Evolutionary conservation across 2,797 vertebrate genomes (phyloP).

Genomic region (Pantherophis alleghaniensis): DNA sequence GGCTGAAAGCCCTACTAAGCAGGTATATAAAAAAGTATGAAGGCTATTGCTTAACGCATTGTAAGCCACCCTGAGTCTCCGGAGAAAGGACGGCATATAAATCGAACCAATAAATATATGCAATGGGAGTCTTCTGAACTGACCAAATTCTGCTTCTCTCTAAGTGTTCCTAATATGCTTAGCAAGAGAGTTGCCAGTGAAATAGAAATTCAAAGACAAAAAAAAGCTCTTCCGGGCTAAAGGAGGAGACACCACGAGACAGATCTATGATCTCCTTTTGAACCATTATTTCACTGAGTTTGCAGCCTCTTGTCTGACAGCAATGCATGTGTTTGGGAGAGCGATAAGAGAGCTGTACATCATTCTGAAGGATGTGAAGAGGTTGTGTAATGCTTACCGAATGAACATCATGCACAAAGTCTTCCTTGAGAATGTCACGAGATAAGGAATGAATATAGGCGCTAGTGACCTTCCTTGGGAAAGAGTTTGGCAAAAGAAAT

Average conservation of each 20-base stretch:
- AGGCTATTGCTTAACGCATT: too few relatives aligned
- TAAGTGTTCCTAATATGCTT: constrained; percentile 9
- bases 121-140: background rate
- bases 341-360: constrained; percentile 26
- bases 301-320: constrained; percentile 22
- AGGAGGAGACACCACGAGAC: background rate
- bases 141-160: background rate
- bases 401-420: constrained; percentile 27
- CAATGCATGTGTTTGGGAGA: constrained; percentile 14
- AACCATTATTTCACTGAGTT: background rate
- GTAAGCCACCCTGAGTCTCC: too few relatives aligned
- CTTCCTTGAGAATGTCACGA: constrained; percentile 50
- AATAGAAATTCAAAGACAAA: background rate
- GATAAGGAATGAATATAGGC: constrained; percentile 56
- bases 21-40: too few relatives aligned
- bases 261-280: background rate
- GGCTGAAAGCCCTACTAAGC: too few relatives aligned
- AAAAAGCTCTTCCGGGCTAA: rapidly evolving
- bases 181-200: background rate
- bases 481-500: constrained; percentile 30
- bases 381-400: constrained; percentile 54
- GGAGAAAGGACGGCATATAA: too few relatives aligned
- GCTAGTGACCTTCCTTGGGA: constrained; percentile 45
- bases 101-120: too few relatives aligned
- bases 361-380: constrained; percentile 47